These are phyloP conservation scores for Natator depressus DNA, from an alignment of 2,113 vertebrate species.

Conservation along the genomic window DNA sequence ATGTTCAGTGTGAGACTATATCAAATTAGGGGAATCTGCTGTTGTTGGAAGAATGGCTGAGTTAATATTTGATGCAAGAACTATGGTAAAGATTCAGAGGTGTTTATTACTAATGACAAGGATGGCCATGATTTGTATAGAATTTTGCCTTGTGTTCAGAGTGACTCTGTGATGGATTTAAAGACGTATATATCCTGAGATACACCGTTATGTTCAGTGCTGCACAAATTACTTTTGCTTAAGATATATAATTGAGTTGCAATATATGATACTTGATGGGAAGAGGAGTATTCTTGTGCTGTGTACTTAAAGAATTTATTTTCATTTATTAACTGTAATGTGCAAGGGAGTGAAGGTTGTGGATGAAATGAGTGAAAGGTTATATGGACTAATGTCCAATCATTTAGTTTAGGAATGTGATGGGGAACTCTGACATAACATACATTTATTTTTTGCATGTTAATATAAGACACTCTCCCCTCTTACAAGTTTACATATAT, in stretches of 20 bases:
- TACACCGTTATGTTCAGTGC: constrained; percentile 47
- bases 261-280: constrained; percentile 64
- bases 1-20: not conserved
- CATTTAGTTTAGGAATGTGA: constrained; percentile 65
- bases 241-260: constrained; percentile 68
- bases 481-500: not conserved
- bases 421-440: not conserved
- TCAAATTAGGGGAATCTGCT: not conserved
- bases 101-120: constrained; percentile 43
- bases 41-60: not conserved
- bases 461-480: not conserved
- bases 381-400: constrained; percentile 57
- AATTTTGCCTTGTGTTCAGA: constrained; percentile 48
- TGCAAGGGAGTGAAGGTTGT: constrained; percentile 51
- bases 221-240: constrained; percentile 70
- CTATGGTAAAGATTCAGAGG: constrained; percentile 10
- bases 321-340: constrained; percentile 38
- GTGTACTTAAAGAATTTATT: not conserved
- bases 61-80: not conserved
- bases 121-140: not conserved
- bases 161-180: constrained; percentile 34
- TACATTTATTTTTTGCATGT: not conserved
- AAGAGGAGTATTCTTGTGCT: constrained; percentile 44
- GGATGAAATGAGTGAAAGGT: constrained; percentile 44
- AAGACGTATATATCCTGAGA: constrained; percentile 48